These are phyloP conservation scores for Daubentonia madagascariensis DNA, from an alignment of 2,113 vertebrate genomes.

Conservation along the genomic window DNA sequence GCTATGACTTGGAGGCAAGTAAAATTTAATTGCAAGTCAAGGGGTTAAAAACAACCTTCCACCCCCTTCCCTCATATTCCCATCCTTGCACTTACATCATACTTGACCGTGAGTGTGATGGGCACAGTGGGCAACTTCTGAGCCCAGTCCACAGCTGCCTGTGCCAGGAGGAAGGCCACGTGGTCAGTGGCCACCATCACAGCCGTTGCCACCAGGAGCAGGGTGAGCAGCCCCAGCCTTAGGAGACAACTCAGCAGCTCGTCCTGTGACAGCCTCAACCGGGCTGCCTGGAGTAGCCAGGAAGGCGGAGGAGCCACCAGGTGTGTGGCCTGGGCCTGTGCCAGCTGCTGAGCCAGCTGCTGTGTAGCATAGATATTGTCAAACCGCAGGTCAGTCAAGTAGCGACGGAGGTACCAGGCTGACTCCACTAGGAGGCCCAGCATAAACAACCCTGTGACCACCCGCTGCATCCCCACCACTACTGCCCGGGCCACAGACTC, in stretches of 20 bases:
- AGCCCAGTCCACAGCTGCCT: conserved; percentile 79
- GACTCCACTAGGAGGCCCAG: conserved; percentile 86
- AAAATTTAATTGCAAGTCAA: not conserved
- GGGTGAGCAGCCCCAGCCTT: conserved; percentile 80
- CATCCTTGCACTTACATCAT: conserved; percentile 80
- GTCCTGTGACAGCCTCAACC: conserved; percentile 82
- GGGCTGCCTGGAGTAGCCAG: conserved; percentile 73
- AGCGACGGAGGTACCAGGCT: conserved; percentile 87
- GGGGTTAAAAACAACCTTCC: not conserved
- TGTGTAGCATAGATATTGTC: conserved; percentile 88
- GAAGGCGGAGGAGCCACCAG: conserved; percentile 64
- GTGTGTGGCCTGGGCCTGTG: conserved; percentile 57
- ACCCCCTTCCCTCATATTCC: not conserved
- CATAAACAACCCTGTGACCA: conserved; percentile 85
- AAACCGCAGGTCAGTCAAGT: conserved; percentile 88
- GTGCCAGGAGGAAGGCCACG: conserved; percentile 84
- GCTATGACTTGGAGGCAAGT: not conserved
- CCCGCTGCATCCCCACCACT: conserved; percentile 78
- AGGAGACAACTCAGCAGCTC: conserved; percentile 84
- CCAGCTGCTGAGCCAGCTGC: conserved; percentile 73
- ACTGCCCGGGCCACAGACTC: conserved; percentile 77
- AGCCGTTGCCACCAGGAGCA: conserved; percentile 84
- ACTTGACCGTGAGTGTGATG: conserved; percentile 82
- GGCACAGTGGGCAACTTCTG: conserved; percentile 85
- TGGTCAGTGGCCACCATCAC: conserved; percentile 85